These are phyloP conservation scores for Mastacembelus armatus DNA, from an alignment of 2,797 vertebrate species.

Conservation along the genomic window DNA sequence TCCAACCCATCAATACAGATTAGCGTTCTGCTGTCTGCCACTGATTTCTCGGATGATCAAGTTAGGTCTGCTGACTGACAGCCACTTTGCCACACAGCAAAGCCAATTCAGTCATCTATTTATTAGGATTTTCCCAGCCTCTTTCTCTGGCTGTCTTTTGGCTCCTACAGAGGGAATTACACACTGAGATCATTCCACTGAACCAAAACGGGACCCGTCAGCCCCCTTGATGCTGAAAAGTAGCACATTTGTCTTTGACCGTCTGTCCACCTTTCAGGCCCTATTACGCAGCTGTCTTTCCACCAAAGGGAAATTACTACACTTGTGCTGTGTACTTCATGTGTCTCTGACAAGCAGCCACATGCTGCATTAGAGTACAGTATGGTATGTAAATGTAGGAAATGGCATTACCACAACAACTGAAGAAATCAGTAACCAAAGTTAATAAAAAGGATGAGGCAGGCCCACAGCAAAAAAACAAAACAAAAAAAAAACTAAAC, in stretches of 20 bases:
- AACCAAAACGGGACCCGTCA: conserved; percentile 61
- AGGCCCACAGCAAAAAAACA: not conserved
- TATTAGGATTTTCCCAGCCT: conserved; percentile 63
- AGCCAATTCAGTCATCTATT: conserved; percentile 73
- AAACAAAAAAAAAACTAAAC: too few species aligned
- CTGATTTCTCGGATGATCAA: conserved; percentile 74
- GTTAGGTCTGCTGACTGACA: conserved; percentile 75
- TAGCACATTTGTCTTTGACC: conserved; percentile 56
- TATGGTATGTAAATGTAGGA: not conserved
- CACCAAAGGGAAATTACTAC: conserved; percentile 44
- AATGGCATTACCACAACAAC: not conserved
- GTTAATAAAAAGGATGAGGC: too few species aligned
- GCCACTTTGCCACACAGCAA: conserved; percentile 69
- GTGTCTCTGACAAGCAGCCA: conserved; percentile 1
- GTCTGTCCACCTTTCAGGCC: conserved; percentile 40
- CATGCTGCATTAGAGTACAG: conserved; percentile 3
- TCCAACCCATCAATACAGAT: conserved; percentile 78
- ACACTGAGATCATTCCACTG: conserved; percentile 38
- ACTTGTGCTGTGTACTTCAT: conserved; percentile 18
- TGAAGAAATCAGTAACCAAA: not conserved
- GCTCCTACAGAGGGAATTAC: conserved; percentile 53
- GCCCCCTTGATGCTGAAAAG: conserved; percentile 55
- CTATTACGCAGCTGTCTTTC: conserved; percentile 30
- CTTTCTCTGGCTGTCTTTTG: conserved; percentile 57
- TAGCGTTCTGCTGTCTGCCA: conserved; percentile 63